Evolutionary conservation across 2,888 invertebrate species (phyloP).

Genomic region (Liposcelis brunnea): DNA sequence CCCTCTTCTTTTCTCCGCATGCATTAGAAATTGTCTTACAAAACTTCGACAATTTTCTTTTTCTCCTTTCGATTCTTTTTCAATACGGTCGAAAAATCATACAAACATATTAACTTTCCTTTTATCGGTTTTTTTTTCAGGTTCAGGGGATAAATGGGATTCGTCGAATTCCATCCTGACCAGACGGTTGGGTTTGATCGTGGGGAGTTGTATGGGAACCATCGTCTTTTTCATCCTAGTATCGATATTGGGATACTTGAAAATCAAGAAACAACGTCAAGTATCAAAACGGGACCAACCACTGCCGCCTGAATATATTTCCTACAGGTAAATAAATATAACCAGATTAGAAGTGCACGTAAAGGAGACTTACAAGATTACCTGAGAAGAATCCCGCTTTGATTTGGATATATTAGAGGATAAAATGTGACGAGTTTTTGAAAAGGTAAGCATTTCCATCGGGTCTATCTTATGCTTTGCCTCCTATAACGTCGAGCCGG

Average conservation of each 20-base stretch:
- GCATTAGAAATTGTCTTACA: too few relatives aligned
- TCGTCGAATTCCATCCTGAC: constrained; percentile 45
- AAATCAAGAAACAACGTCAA: constrained; percentile 53
- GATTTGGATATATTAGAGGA: too few relatives aligned
- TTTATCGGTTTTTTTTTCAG: neutral
- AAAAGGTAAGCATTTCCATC: too few relatives aligned
- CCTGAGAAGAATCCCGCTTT: neutral
- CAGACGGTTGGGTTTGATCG: constrained; percentile 63
- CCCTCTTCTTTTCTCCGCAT: too few relatives aligned
- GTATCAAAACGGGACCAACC: constrained; percentile 7
- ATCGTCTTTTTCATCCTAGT: constrained; percentile 70
- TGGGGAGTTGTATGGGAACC: constrained; percentile 73
- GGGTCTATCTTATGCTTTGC: too few relatives aligned
- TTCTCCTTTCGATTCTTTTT: too few relatives aligned
- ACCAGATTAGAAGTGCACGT: neutral
- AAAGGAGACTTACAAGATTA: neutral
- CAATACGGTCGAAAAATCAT: too few relatives aligned
- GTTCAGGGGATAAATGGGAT: constrained; percentile 8
- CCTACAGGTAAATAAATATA: constrained; percentile 4
- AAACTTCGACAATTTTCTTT: too few relatives aligned
- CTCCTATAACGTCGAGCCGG: too few relatives aligned
- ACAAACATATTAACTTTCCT: too few relatives aligned
- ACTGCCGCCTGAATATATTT: neutral
- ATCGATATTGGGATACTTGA: constrained; percentile 68
- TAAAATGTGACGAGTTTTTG: too few relatives aligned